Evolutionary conservation across 2,888 invertebrate species (phyloP).

Genomic region (Nemoura dubitans): DNA sequence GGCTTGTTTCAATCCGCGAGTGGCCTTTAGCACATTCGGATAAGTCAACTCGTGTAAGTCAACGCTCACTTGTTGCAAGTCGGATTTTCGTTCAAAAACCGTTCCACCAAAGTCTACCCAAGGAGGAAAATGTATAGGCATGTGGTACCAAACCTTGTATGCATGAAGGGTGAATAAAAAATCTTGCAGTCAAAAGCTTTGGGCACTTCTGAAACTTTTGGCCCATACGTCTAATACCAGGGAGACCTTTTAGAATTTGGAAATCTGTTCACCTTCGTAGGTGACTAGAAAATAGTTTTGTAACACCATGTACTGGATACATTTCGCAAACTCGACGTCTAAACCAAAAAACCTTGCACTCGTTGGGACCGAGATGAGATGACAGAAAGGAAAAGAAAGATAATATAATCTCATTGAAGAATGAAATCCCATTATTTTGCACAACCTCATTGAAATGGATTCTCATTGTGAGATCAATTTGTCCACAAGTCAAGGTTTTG

Average conservation of each 20-base stretch:
- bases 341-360: background rate
- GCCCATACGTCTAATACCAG: too few species aligned
- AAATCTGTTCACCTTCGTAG: too few species aligned
- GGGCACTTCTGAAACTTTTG: too few species aligned
- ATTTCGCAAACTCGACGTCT: background rate
- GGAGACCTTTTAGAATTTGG: too few species aligned
- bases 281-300: too few species aligned
- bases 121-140: too few species aligned
- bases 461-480: background rate
- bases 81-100: background rate
- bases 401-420: background rate
- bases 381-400: background rate
- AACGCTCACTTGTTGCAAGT: background rate
- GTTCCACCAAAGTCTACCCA: too few species aligned
- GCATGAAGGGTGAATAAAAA: too few species aligned
- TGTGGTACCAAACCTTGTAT: too few species aligned
- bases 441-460: background rate
- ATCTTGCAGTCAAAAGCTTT: too few species aligned
- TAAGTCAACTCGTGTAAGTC: too few species aligned
- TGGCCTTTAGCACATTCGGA: too few species aligned
- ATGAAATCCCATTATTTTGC: background rate
- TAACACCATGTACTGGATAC: background rate
- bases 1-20: background rate
- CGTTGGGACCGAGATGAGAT: background rate
- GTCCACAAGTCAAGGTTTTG: constrained; percentile 3